These are phyloP conservation scores for Troglohyphantes excavatus DNA, from an alignment of 2,888 invertebrate species.

Conservation along the genomic window DNA sequence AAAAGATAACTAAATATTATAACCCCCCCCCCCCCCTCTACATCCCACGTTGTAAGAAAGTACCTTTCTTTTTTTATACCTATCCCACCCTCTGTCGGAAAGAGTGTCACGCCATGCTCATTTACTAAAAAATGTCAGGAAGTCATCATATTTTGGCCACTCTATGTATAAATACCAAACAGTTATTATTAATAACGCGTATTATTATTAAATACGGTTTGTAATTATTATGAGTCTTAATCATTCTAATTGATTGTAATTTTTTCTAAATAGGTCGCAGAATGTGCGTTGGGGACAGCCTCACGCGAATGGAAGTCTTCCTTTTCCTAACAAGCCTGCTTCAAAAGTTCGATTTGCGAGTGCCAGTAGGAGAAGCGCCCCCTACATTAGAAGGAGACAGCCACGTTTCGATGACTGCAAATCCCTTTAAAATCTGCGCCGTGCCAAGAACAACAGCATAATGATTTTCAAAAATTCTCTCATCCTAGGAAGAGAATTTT, in stretches of 20 bases:
- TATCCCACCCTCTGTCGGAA: no score
- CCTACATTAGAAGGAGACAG: constrained; percentile 91
- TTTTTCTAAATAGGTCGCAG: constrained; percentile 85
- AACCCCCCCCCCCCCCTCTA: no score
- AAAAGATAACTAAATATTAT: no score
- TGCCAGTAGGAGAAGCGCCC: constrained; percentile 88
- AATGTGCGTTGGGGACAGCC: constrained; percentile 93
- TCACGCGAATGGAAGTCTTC: constrained; percentile 94
- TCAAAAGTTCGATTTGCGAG: constrained; percentile 89
- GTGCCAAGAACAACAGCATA: constrained; percentile 50
- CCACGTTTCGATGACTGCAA: constrained; percentile 92
- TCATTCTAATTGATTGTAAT: background rate
- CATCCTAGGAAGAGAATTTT: background rate
- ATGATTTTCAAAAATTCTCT: background rate
- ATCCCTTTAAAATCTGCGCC: constrained; percentile 88
- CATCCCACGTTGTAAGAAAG: no score
- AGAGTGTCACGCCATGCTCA: no score
- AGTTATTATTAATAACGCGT: no score
- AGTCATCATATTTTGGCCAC: no score
- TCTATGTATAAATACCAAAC: no score
- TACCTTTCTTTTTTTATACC: no score
- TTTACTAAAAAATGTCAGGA: no score
- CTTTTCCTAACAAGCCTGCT: constrained; percentile 92
- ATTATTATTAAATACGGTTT: no score
- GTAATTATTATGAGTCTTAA: no score